A percentile compares a stretch with the other conserved stretches of the same genome.
phyloP scores from a whole-genome alignment of 2,888 invertebrate species.

The Drosophila barbarae region DNA sequence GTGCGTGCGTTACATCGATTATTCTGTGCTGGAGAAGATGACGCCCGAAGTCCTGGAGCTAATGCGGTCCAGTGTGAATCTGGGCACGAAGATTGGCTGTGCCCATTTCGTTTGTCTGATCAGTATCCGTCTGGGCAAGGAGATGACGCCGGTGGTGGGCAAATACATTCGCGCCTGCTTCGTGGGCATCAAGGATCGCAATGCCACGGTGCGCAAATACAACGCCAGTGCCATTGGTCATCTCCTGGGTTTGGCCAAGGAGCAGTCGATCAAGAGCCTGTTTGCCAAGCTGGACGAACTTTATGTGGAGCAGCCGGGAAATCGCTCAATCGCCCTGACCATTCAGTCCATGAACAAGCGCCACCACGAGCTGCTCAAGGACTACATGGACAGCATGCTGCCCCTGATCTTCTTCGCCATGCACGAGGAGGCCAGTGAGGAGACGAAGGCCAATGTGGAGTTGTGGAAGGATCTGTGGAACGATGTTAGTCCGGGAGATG shows the following conservation, averaged over 20 bases:
- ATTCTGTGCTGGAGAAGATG: conserved; percentile 87
- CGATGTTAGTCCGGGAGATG: conserved; percentile 93
- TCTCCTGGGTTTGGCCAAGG: conserved; percentile 89
- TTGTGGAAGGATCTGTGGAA: conserved; percentile 94
- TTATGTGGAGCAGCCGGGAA: conserved; percentile 86
- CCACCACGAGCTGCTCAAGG: conserved; percentile 89
- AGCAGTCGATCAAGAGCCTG: conserved; percentile 82
- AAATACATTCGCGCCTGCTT: conserved; percentile 82
- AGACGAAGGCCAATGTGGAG: conserved; percentile 83
- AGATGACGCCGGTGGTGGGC: conserved; percentile 82
- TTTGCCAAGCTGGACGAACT: conserved; percentile 82
- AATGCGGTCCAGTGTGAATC: conserved; percentile 87
- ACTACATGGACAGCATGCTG: conserved; percentile 86
- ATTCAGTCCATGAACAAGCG: conserved; percentile 90
- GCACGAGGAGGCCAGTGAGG: conserved; percentile 88
- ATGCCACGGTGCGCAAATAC: conserved; percentile 89
- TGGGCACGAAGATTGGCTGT: conserved; percentile 91
- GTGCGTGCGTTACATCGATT: conserved; percentile 87
- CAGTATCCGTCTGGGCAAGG: conserved; percentile 81
- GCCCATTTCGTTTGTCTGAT: conserved; percentile 87
- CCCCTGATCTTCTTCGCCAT: conserved; percentile 94
- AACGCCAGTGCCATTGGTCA: conserved; percentile 92
- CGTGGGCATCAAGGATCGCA: conserved; percentile 90
- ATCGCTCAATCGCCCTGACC: conserved; percentile 87
- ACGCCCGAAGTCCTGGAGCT: conserved; percentile 90